Percentiles rank a stretch among this genome's conserved stretches.
Evolutionary conservation across 2,888 invertebrate species (phyloP).

Genomic region (Erannis defoliaria): DNA sequence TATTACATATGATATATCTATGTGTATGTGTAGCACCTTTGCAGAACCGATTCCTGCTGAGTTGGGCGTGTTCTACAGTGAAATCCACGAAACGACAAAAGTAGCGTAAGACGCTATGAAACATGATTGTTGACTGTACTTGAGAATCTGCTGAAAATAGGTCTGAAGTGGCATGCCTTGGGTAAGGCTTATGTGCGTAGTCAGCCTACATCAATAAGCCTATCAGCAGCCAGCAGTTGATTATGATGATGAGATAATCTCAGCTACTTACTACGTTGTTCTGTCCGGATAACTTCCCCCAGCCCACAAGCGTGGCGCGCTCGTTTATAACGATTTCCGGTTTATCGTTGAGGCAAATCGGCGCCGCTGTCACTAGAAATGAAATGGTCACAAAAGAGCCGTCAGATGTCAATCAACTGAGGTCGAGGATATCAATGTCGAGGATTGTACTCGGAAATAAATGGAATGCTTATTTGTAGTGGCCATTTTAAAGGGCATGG

Average conservation of each 20-base stretch:
- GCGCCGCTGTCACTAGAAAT: constrained; percentile 91
- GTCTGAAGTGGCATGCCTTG: no score
- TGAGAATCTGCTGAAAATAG: no score
- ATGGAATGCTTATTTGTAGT: constrained; percentile 6
- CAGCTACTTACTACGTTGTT: constrained; percentile 72
- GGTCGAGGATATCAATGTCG: not conserved
- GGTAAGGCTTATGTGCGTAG: no score
- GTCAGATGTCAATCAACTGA: constrained; percentile 38
- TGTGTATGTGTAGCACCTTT: no score
- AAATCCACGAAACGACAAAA: no score
- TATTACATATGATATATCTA: no score
- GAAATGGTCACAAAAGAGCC: constrained; percentile 32
- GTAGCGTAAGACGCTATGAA: no score
- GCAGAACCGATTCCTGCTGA: no score
- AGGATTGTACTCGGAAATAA: constrained; percentile 21
- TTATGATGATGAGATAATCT: no score
- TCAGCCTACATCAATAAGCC: not conserved
- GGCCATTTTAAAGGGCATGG: constrained; percentile 28
- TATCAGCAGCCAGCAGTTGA: no score
- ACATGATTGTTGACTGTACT: no score
- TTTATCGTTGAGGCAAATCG: constrained; percentile 91
- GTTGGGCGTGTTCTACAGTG: no score
- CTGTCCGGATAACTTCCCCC: constrained; percentile 90
- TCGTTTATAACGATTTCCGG: constrained; percentile 89
- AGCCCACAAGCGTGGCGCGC: constrained; percentile 89